Conservation (phyloP, 2,888 invertebrate species). For the Conomelus anceps region DNA sequence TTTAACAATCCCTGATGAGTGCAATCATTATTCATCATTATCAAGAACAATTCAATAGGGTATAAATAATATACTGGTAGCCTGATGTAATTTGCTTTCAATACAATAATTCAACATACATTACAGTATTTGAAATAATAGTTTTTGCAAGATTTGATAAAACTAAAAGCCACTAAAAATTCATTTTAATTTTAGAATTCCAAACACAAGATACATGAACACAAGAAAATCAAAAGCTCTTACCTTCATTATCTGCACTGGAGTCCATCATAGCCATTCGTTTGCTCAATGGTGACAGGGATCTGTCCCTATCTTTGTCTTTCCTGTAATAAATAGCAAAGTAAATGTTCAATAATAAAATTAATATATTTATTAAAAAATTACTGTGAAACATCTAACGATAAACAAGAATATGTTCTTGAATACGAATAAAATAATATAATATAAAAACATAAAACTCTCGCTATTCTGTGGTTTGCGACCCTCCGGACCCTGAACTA, state of each 20-base stretch:
- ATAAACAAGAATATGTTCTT: too few relatives aligned
- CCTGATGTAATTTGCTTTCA: too few relatives aligned
- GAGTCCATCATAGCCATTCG: conserved; percentile 65
- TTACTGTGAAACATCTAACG: background rate
- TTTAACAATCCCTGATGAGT: background rate
- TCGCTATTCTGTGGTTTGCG: too few relatives aligned
- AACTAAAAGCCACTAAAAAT: too few relatives aligned
- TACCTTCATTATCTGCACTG: conserved; percentile 42
- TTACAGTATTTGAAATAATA: too few relatives aligned
- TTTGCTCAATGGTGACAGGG: conserved; percentile 74
- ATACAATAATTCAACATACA: too few relatives aligned
- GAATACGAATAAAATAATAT: too few relatives aligned
- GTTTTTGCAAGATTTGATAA: too few relatives aligned
- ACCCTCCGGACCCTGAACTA: too few relatives aligned
- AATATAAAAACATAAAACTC: too few relatives aligned
- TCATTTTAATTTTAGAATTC: too few relatives aligned
- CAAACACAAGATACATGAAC: background rate
- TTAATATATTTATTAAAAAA: background rate
- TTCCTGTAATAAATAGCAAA: conserved; percentile 40
- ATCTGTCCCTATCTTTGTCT: conserved; percentile 50
- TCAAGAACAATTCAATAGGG: background rate
- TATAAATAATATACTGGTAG: background rate
- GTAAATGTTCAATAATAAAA: background rate
- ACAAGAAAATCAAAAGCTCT: background rate
- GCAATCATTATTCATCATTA: background rate